Evolutionary conservation across 1,140 invertebrate species (phyloP), one percentile per base, ranked within the genome.

Genomic region (Tyrophagus putrescentiae): DNA sequence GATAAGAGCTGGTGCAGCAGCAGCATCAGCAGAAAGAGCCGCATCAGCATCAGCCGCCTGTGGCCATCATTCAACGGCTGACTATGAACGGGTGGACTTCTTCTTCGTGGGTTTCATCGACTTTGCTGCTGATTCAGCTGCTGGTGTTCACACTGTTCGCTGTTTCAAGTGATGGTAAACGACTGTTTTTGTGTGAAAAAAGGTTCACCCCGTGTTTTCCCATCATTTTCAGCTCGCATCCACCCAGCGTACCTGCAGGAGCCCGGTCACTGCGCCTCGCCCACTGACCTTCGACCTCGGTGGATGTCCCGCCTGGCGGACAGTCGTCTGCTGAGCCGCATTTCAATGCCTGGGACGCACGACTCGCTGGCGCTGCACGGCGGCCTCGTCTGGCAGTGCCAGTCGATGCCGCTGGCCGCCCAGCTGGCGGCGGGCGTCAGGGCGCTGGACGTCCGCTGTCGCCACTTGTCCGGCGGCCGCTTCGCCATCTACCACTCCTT

Each of bases 271-370:
- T 48, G 45, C 18, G 31, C 23, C 18, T 7, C 7, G n/a, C n/a
- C n/a, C 7, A 48, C 45, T 21, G 18, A 48, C 18, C 18, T 48
- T 9, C 23, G 6, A 13, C 45, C 7, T 7, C 21, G 7, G 5
- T 57, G 56, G 56, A 57, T 57, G 56, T 33, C 11, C 6, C 4
- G 4, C 21, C 4, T 57, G 3, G 6, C 11, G 7, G 31, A 57
- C 21, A 23, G 9, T 6, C 28, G 28, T 41, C 31, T 9, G 23
- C 7, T 57, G 27, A 13, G 4, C 18, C 11, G 18, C 7, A 5
- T 57, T 7, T 57, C 56, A 4, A 16, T 57, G 11, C 56, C 56
- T n/a, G 56, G 56, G 44, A 57, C 56, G 16, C 56, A 57, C 56
- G 56, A 57, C 21, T 52, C 56, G 23, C 18, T 57, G 56, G 56